Conservation (phyloP, 2,113 vertebrate genomes). For the Amphiprion percula region DNA sequence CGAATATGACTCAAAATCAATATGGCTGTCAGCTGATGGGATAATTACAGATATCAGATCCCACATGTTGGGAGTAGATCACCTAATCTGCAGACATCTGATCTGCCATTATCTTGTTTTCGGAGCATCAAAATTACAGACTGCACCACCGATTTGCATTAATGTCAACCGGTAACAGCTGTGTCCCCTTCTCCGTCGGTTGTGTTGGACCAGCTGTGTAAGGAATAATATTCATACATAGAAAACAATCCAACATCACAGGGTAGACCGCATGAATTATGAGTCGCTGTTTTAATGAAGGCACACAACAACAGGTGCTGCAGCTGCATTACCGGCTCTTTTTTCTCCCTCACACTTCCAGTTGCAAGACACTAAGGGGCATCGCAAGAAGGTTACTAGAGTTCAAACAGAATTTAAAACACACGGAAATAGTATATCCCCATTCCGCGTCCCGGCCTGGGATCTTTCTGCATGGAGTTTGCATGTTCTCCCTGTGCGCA, state of each 20-base stretch:
- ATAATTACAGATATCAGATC: neutral
- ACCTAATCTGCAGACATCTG: neutral
- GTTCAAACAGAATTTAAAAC: too few relatives aligned
- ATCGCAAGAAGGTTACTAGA: too few relatives aligned
- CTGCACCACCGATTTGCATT: neutral
- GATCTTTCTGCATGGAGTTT: too few relatives aligned
- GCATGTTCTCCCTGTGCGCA: too few relatives aligned
- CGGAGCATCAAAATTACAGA: neutral
- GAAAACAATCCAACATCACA: conserved; percentile 2
- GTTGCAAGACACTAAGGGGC: too few relatives aligned
- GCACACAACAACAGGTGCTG: conserved; percentile 18
- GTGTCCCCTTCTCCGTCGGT: neutral
- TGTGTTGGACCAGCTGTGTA: conserved; percentile 14
- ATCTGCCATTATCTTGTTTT: neutral
- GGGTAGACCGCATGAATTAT: neutral
- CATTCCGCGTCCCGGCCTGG: too few relatives aligned
- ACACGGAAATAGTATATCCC: too few relatives aligned
- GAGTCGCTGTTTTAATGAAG: conserved; percentile 37
- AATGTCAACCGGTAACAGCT: neutral
- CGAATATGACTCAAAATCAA: neutral
- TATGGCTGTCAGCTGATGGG: neutral
- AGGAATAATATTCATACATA: conserved; percentile 13
- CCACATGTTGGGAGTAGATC: neutral
- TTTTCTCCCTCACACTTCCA: neutral
- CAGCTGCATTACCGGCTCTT: neutral